Percentiles rank a stretch among this genome's conserved stretches.
phyloP scores from a whole-genome alignment of 2,113 vertebrate genomes.

The Puffinus mauretanicus region DNA sequence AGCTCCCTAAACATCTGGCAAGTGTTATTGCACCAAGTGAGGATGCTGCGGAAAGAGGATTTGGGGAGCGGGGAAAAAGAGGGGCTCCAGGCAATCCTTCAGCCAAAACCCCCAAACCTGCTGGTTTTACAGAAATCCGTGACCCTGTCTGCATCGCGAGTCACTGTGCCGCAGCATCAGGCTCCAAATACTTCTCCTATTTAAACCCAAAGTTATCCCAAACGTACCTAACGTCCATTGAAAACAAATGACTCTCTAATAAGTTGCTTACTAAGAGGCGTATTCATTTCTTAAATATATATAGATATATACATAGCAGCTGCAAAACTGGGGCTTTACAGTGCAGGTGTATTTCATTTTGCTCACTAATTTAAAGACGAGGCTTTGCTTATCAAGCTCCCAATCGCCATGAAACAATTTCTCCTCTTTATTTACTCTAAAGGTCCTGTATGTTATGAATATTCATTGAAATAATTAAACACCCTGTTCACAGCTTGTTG shows the following conservation, averaged over 20 bases:
- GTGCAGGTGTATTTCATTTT: background rate
- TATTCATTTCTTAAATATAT: background rate
- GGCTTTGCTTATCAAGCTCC: background rate
- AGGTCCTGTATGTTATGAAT: conserved; percentile 49
- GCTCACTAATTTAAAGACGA: background rate
- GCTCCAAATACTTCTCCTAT: background rate
- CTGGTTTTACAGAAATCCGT: background rate
- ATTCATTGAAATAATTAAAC: conserved; percentile 67
- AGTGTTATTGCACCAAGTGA: background rate
- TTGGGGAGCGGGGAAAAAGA: background rate
- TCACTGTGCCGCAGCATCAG: fast-evolving
- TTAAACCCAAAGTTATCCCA: background rate
- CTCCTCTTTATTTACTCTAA: conserved; percentile 16
- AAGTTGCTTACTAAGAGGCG: background rate
- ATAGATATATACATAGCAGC: background rate
- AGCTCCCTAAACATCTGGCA: background rate
- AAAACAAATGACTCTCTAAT: background rate
- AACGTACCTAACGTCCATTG: fast-evolving
- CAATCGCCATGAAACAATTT: background rate
- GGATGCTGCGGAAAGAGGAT: background rate
- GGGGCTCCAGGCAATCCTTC: background rate
- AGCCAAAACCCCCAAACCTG: background rate
- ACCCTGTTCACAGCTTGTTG: conserved; percentile 10
- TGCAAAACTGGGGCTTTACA: background rate
- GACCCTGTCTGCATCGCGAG: fast-evolving